Conservation (phyloP, 2,113 vertebrate species). For the Chloroceryle aenea region DNA sequence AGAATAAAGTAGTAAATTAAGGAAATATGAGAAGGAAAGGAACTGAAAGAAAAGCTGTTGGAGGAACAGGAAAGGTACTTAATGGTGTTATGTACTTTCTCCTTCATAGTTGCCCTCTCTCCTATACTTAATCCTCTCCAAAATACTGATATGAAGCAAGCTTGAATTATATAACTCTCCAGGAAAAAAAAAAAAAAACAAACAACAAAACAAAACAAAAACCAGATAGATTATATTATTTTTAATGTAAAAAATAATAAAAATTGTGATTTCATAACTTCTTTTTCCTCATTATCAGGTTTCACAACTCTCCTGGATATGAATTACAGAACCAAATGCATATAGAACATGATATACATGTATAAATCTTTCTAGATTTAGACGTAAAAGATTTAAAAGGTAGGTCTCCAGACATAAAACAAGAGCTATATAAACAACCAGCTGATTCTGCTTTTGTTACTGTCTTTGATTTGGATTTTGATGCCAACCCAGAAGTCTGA, state of each 20-base stretch:
- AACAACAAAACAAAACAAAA: too few relatives aligned
- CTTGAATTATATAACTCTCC: background rate
- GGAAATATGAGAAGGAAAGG: background rate
- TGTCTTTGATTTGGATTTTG: background rate
- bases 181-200: too few relatives aligned
- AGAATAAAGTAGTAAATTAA: conserved; percentile 44
- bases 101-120: background rate
- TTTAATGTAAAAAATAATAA: background rate
- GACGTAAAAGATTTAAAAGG: background rate
- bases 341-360: background rate
- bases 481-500: background rate
- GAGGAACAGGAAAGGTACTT: background rate
- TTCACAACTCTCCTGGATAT: background rate
- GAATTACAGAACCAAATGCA: background rate
- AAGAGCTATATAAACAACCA: background rate
- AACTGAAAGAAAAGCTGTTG: background rate
- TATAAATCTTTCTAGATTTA: background rate
- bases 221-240: background rate
- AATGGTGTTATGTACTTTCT: background rate
- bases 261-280: background rate
- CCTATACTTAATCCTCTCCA: background rate
- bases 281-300: background rate
- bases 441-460: background rate
- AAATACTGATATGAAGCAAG: background rate
- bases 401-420: background rate